A percentile compares a stretch with the other conserved stretches of the same genome.
phyloP scores from a whole-genome alignment of 2,113 vertebrate species.

The Ciconia maguari region DNA sequence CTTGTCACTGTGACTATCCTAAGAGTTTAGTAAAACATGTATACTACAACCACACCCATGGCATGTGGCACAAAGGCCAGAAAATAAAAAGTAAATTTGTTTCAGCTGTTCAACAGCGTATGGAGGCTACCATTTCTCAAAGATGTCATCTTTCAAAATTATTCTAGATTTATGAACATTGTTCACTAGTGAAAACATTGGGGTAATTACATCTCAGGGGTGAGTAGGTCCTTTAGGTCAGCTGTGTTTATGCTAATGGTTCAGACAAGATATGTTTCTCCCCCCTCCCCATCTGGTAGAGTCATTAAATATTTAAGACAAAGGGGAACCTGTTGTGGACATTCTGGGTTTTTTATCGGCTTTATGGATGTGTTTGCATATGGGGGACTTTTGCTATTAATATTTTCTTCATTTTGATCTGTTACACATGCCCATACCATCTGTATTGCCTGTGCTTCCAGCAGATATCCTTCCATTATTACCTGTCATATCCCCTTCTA shows the following conservation, averaged over 20 bases:
- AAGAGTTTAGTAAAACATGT: neutral
- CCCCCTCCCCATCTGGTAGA: slow-evolving; percentile 29
- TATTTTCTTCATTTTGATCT: neutral
- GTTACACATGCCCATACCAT: neutral
- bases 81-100: neutral
- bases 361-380: neutral
- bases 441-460: neutral
- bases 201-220: neutral
- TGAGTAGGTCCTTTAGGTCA: slow-evolving; percentile 23
- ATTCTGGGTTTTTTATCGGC: neutral
- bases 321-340: neutral
- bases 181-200: neutral
- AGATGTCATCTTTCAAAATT: neutral
- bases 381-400: neutral
- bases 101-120: neutral
- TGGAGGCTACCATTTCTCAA: neutral
- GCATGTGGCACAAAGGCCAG: neutral
- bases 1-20: neutral
- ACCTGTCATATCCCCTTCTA: neutral
- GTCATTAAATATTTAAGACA: slow-evolving; percentile 65
- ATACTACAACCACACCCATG: neutral
- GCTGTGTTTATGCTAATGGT: slow-evolving; percentile 9
- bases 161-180: neutral
- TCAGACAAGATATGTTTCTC: neutral
- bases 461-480: neutral